Evolutionary conservation across 2,113 vertebrate species (phyloP).

Genomic region (Pelecanoides urinatrix): DNA sequence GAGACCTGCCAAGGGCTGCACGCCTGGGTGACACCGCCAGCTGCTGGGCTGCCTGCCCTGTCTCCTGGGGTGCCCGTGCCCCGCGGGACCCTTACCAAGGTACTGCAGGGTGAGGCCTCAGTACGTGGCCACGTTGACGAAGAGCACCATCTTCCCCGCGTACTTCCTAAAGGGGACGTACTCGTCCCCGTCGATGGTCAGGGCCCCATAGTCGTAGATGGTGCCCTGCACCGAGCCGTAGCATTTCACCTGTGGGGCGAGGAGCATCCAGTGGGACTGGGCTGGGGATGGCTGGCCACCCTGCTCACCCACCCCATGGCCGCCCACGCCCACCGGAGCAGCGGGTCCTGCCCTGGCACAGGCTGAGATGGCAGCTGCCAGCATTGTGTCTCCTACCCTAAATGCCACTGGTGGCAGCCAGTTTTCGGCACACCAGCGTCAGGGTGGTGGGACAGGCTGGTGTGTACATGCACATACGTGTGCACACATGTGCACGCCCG

Average conservation of each 20-base stretch:
- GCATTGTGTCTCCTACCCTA: neutral
- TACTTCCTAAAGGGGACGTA: conserved; percentile 82
- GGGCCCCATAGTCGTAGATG: conserved; percentile 82
- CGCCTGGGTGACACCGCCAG: fast-evolving
- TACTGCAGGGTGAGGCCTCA: conserved; percentile 92
- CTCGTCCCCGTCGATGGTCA: conserved; percentile 75
- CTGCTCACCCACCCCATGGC: fast-evolving
- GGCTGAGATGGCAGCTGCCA: neutral
- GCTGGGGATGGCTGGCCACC: neutral
- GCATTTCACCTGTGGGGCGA: conserved; percentile 77
- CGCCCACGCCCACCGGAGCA: neutral
- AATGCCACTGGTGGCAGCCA: neutral
- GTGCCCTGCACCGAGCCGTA: conserved; percentile 65
- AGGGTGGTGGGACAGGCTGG: neutral
- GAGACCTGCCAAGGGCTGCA: neutral
- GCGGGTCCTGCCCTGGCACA: neutral
- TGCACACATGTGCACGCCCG: neutral
- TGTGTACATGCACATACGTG: neutral
- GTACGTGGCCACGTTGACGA: conserved; percentile 93
- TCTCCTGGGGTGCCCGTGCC: fast-evolving
- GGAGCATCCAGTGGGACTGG: neutral
- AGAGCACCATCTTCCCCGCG: conserved; percentile 83
- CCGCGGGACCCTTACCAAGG: conserved; percentile 73
- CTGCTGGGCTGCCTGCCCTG: neutral
- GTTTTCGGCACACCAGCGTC: neutral